phyloP scores from a whole-genome alignment of 2,888 invertebrate species.

The Apotomis betuletana region DNA sequence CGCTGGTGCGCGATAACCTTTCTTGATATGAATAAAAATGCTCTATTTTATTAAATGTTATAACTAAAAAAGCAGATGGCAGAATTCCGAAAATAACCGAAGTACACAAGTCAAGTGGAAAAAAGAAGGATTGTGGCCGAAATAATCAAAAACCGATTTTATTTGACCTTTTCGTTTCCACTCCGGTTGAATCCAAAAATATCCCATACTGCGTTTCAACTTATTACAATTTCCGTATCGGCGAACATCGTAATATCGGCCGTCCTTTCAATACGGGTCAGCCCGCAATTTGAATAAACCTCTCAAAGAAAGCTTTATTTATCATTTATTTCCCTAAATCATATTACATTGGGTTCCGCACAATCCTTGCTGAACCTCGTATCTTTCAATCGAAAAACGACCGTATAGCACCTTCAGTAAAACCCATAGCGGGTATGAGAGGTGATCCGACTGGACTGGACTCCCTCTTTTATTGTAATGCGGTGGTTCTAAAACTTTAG shows the following conservation, averaged over 20 bases:
- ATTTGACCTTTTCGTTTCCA: background rate
- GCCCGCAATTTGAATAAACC: conserved; percentile 36
- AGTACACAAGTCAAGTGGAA: background rate
- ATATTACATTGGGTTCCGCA: conserved; percentile 27
- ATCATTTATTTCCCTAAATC: conserved; percentile 37
- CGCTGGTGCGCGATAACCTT: no score
- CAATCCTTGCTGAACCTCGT: background rate
- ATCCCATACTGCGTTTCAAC: conserved; percentile 17
- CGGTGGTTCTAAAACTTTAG: no score
- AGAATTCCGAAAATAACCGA: no score
- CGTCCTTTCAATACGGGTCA: conserved; percentile 18
- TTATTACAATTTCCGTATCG: conserved; percentile 21
- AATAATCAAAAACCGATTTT: conserved; percentile 1
- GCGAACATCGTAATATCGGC: conserved; percentile 18
- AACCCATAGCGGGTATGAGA: background rate
- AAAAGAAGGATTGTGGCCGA: background rate
- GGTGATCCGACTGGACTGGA: background rate
- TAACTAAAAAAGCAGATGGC: no score
- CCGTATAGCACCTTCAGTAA: background rate
- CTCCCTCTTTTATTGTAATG: background rate
- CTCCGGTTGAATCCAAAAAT: conserved; percentile 6
- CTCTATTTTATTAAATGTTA: no score
- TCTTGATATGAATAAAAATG: no score
- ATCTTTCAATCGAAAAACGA: background rate
- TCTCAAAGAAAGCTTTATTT: conserved; percentile 35